These are phyloP conservation scores for Myathropa florea DNA, from an alignment of 2,888 invertebrate species.

Conservation along the genomic window DNA sequence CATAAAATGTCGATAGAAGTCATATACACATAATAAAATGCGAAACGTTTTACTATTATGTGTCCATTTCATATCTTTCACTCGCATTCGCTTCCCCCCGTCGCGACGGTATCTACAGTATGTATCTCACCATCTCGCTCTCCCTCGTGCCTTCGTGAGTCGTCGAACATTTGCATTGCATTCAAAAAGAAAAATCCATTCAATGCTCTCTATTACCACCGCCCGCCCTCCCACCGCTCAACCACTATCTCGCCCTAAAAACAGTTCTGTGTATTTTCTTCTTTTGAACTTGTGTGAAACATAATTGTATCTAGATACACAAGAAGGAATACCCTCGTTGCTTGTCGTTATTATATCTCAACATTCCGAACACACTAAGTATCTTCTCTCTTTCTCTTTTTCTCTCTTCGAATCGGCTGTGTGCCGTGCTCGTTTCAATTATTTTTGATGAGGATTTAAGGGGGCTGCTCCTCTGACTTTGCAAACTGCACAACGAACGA, in stretches of 20 bases:
- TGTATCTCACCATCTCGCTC: background rate
- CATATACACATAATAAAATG: constrained; percentile 52
- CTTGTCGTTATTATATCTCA: constrained; percentile 50
- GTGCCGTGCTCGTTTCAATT: constrained; percentile 61
- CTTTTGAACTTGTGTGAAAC: constrained; percentile 5
- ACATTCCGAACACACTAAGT: constrained; percentile 58
- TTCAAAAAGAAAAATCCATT: background rate
- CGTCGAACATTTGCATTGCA: background rate
- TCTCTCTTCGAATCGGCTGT: background rate
- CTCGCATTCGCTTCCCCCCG: constrained; percentile 7
- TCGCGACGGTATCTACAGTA: background rate
- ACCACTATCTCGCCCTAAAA: background rate
- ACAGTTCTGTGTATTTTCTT: background rate
- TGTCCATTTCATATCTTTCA: constrained; percentile 47
- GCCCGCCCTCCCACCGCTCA: background rate
- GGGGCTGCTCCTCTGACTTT: background rate
- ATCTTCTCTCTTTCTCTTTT: constrained; percentile 14
- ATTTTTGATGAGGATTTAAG: constrained; percentile 41
- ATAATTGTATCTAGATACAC: constrained; percentile 67
- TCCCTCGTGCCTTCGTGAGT: background rate
- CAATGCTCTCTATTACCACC: background rate
- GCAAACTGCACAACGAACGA: background rate
- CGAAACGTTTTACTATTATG: constrained; percentile 30
- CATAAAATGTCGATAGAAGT: constrained; percentile 28
- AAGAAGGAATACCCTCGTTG: constrained; percentile 31